phyloP scores from a whole-genome alignment of 2,113 vertebrate species.

The Rallus limicola region DNA sequence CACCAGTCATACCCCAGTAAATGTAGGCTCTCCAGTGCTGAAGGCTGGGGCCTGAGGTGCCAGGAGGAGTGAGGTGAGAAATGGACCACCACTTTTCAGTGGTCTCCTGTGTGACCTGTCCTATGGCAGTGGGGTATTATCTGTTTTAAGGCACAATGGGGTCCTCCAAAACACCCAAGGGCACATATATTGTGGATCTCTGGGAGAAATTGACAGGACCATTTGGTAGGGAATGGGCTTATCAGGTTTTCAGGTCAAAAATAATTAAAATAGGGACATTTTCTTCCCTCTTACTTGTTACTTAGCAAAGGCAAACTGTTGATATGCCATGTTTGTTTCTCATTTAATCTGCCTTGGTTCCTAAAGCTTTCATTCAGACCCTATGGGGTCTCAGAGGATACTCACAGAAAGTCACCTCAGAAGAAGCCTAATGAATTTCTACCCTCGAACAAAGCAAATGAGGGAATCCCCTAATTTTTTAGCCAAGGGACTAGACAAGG shows the following conservation, averaged over 20 bases:
- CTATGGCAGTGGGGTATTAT: not conserved
- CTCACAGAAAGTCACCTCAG: not conserved
- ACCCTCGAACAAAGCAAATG: not conserved
- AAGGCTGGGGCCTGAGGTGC: not conserved
- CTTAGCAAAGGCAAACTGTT: not conserved
- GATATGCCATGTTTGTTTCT: not conserved
- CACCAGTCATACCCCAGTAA: not conserved
- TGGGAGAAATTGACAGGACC: not conserved
- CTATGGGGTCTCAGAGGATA: not conserved
- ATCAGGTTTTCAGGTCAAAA: not conserved
- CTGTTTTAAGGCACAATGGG: not conserved
- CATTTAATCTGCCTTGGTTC: not conserved
- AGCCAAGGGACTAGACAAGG: not conserved
- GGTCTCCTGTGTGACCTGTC: not conserved
- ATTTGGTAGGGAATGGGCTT: not conserved
- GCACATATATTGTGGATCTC: rapidly evolving
- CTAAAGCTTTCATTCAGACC: not conserved
- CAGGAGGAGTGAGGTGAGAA: not conserved
- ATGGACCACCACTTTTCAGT: not conserved
- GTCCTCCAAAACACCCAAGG: not conserved
- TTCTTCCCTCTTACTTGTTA: not conserved
- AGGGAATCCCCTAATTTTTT: not conserved
- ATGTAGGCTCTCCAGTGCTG: not conserved
- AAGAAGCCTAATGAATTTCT: not conserved
- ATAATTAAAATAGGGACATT: not conserved